These are phyloP conservation scores for Leguminivora glycinivorella DNA, from an alignment of 1,140 invertebrate species.

Conservation along the genomic window DNA sequence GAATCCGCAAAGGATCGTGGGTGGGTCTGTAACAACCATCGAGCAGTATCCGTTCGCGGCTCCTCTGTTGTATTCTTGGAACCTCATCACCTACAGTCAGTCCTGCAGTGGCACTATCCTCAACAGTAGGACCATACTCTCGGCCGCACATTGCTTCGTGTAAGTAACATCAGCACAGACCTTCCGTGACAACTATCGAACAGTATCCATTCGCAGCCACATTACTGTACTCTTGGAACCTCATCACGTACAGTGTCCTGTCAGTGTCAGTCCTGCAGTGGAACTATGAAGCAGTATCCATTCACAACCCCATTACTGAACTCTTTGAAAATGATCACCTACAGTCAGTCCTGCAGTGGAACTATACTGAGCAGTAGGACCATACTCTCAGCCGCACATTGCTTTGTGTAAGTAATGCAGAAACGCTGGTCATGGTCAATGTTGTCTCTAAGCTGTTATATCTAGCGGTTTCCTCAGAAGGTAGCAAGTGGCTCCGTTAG, in stretches of 20 bases:
- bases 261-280: conserved; percentile 38
- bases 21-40: conserved; percentile 38
- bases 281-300: conserved; percentile 38
- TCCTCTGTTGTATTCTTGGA: conserved; percentile 35
- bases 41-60: conserved; percentile 37
- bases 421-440: too few species aligned
- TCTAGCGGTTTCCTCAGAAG: too few species aligned
- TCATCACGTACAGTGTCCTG: neutral
- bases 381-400: conserved; percentile 41
- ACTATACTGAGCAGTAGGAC: conserved; percentile 35
- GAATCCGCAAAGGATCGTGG: conserved; percentile 37
- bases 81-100: conserved; percentile 22
- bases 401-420: conserved; percentile 41
- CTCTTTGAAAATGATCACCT: conserved; percentile 27
- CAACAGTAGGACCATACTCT: conserved; percentile 35
- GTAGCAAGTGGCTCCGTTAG: too few species aligned
- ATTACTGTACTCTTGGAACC: conserved; percentile 34
- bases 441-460: too few species aligned
- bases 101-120: conserved; percentile 39
- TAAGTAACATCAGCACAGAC: conserved; percentile 31
- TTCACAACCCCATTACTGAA: conserved; percentile 36
- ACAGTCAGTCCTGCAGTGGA: conserved; percentile 36
- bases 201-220: conserved; percentile 38
- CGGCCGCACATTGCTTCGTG: conserved; percentile 41
- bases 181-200: conserved; percentile 37